Base-by-base conservation (phyloP, 2,888 invertebrate species). In the Hypsopygia costalis region DNA sequence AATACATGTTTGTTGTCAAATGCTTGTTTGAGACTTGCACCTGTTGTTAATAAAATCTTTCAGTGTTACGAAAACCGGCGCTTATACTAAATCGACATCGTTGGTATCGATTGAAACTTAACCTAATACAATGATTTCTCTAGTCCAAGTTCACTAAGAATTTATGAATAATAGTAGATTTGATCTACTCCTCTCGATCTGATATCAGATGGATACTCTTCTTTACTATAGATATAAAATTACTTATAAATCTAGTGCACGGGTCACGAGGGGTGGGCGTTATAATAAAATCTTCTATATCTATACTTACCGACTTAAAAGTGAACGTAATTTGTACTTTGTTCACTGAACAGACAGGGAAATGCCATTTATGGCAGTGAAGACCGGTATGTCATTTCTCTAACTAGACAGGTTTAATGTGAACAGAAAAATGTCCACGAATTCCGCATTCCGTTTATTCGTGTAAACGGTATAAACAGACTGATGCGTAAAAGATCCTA, bases 21-120 rank as follows among this genome's bases (percentile, higher is more conserved):
- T 53, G 62, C 55, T 54, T 39, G 53, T 79, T 83, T 81, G 81
- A 80, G 82, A 82, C 83, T 78, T 76, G 74, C 78, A 81, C 76
- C 65, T 71, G 67, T 63, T 61, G 54, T 51, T 44, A 59, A 55
- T 59, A 59, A 58, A 49, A 61, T 53, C 51, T 58, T 16, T 16
- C 52, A 51, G 47, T 50, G 54, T 55, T 44, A 51, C 58, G 58
- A 66, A 55, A 53, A 52, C 47, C 56, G 55, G 50, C 49, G 56
- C 58, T 58, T 62, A 67, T 27, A 46, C 50, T 60, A 67, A 54
- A 53, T 56, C 41, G 58, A 53, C 58, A 56, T 47, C 49, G 52
- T 45, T 55, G 62, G 52, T 55, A 67, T 71, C 65, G 70, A 58
- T 50, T 66, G 57, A 56, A 65, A 60, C 78, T 76, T 80, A 71